Conservation (phyloP, 2,113 vertebrate genomes). For the Suricata suricatta region DNA sequence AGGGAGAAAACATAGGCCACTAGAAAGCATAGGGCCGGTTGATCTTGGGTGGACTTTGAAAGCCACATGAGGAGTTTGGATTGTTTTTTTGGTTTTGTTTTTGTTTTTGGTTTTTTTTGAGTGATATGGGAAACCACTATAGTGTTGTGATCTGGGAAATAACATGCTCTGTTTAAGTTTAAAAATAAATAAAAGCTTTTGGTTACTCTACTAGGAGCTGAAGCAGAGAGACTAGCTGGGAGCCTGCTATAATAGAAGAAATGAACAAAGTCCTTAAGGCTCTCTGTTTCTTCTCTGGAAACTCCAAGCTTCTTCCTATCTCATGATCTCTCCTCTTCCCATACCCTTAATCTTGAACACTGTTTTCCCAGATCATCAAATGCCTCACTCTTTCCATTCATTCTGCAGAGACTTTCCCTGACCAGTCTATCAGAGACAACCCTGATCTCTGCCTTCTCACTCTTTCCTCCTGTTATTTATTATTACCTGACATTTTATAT, state of each 20-base stretch:
- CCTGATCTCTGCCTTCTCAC: not conserved
- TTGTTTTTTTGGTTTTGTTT: not conserved
- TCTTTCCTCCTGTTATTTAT: not conserved
- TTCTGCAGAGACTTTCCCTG: not conserved
- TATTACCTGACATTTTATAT: not conserved
- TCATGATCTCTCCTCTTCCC: not conserved
- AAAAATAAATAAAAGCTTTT: not conserved
- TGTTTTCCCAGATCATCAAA: not conserved
- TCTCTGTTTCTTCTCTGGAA: not conserved
- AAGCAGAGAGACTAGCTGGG: not conserved
- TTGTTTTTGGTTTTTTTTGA: not conserved
- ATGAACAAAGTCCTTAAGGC: not conserved
- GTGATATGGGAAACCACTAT: not conserved
- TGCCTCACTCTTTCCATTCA: not conserved
- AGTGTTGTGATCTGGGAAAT: not conserved
- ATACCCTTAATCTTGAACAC: not conserved
- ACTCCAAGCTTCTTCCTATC: not conserved
- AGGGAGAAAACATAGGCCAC: not conserved
- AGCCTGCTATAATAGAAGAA: not conserved
- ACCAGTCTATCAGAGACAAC: not conserved
- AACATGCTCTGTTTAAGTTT: not conserved
- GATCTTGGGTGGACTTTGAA: not conserved
- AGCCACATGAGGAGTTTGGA: not conserved
- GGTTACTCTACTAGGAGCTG: not conserved
- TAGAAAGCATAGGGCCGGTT: not conserved